Conservation (phyloP, 2,797 vertebrate genomes). For the Pogonophryne albipinna region DNA sequence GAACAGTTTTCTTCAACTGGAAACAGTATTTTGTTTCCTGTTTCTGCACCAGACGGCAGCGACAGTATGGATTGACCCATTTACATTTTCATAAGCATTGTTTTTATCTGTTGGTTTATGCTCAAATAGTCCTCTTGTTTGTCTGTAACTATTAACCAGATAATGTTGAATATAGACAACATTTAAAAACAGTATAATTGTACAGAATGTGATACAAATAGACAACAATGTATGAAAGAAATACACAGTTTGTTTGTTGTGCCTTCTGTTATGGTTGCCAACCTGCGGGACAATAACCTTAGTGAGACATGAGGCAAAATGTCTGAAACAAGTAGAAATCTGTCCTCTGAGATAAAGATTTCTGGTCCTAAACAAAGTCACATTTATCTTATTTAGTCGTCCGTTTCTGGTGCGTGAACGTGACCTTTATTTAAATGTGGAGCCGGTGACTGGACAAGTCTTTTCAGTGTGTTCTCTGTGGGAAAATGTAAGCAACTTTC, state of each 20-base stretch:
- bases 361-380: slow-evolving; percentile 6
- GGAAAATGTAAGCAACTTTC: not conserved
- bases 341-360: not conserved
- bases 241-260: not conserved
- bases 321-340: not conserved
- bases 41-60: slow-evolving; percentile 7
- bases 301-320: not conserved
- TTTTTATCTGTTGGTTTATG: not conserved
- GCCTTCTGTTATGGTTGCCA: not conserved
- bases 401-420: not conserved
- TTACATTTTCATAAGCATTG: slow-evolving; percentile 3
- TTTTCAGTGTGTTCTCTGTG: not conserved
- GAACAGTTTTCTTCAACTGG: too few relatives aligned
- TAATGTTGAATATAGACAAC: too few relatives aligned
- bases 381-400: slow-evolving; percentile 11
- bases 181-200: not conserved
- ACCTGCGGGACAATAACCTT: not conserved
- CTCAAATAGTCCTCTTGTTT: slow-evolving; percentile 12
- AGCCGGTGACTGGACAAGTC: not conserved
- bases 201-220: not conserved
- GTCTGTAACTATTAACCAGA: not conserved
- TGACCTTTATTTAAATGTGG: slow-evolving; percentile 20
- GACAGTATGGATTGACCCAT: slow-evolving; percentile 9
- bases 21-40: too few relatives aligned
- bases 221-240: too few relatives aligned